A percentile compares a stretch with the other conserved stretches of the same genome.
These are phyloP conservation scores for Patagioenas fasciata DNA, from an alignment of 2,113 vertebrate species.

Conservation along the genomic window DNA sequence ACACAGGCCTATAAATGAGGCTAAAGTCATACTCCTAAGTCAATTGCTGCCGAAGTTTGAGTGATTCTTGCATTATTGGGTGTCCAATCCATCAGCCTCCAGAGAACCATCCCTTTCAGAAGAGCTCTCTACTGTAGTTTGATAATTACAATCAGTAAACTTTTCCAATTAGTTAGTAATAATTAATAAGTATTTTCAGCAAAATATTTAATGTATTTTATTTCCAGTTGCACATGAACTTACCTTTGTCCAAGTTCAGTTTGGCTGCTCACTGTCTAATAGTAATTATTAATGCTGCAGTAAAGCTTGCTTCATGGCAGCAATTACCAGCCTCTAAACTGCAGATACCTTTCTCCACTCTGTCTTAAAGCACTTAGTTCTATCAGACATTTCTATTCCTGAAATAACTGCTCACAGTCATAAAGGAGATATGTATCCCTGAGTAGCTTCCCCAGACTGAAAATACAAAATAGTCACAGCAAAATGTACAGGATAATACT, in stretches of 20 bases:
- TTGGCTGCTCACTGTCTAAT: background rate
- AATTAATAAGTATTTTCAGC: background rate
- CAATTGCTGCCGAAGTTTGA: background rate
- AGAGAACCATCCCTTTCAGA: background rate
- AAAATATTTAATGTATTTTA: background rate
- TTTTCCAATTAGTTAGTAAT: background rate
- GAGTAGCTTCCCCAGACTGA: background rate
- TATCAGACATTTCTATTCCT: background rate
- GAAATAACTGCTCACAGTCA: background rate
- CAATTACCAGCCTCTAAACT: background rate
- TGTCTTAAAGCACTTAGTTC: background rate
- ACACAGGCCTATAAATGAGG: background rate
- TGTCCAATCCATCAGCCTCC: background rate
- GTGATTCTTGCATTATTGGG: rapidly evolving
- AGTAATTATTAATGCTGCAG: background rate
- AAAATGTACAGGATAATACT: background rate
- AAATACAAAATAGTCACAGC: background rate
- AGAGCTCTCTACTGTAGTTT: background rate
- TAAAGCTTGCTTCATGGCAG: background rate
- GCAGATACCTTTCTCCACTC: background rate
- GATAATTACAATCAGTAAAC: background rate
- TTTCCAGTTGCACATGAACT: background rate
- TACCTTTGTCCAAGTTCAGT: background rate
- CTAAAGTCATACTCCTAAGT: background rate
- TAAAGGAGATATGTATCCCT: background rate